Evolutionary conservation across 2,888 invertebrate genomes (phyloP).

Genomic region (Aricia artaxerxes): DNA sequence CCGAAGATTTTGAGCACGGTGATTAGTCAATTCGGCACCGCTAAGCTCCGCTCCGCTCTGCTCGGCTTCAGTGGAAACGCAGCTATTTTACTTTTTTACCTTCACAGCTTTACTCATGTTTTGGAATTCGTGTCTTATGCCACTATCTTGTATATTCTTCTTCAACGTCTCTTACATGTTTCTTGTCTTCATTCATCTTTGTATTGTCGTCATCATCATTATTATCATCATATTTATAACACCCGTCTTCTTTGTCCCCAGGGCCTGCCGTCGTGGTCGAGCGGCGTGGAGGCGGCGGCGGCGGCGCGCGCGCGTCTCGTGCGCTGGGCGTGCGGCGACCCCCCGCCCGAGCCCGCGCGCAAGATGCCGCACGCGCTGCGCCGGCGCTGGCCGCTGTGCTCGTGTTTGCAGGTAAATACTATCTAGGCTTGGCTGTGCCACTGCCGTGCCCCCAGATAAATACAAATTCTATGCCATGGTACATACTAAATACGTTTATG

Average conservation of each 20-base stretch:
- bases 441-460: too few relatives aligned
- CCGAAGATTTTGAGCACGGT: too few relatives aligned
- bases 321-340: conserved; percentile 81
- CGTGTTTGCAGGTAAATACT: conserved; percentile 89
- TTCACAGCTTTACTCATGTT: too few relatives aligned
- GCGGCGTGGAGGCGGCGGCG: conserved; percentile 80
- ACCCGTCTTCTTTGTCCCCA: conserved; percentile 52
- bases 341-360: conserved; percentile 79
- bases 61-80: too few relatives aligned
- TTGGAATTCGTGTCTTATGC: not conserved
- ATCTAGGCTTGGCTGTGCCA: too few relatives aligned
- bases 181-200: not conserved
- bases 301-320: conserved; percentile 84
- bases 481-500: too few relatives aligned
- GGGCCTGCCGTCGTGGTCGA: conserved; percentile 87
- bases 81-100: not conserved
- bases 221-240: not conserved
- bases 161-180: not conserved
- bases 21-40: too few relatives aligned
- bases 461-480: not conserved
- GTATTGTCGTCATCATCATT: not conserved
- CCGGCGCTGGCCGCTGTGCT: conserved; percentile 86
- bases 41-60: too few relatives aligned
- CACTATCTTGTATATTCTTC: not conserved
- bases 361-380: conserved; percentile 88